Conservation (phyloP, 2,113 vertebrate species). For the Naja naja region DNA sequence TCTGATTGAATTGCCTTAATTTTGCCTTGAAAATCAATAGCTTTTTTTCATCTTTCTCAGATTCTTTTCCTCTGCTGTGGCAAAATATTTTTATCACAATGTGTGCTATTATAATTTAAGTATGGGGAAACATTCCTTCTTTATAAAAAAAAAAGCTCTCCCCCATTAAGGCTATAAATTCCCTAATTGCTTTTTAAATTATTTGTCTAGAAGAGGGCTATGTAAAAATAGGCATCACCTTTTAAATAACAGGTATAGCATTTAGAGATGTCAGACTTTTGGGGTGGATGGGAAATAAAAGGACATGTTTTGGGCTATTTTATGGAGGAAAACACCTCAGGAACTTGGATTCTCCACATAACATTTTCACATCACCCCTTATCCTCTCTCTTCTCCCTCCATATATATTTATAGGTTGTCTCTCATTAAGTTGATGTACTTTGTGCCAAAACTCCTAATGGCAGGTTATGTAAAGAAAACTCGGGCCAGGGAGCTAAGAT, state of each 20-base stretch:
- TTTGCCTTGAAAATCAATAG: conserved; percentile 47
- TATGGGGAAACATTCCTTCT: conserved; percentile 18
- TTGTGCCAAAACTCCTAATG: background rate
- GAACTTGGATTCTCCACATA: background rate
- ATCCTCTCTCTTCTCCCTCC: background rate
- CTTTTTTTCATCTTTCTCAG: conserved; percentile 61
- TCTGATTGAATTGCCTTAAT: conserved; percentile 80
- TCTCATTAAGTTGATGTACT: background rate
- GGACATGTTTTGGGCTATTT: conserved; percentile 13
- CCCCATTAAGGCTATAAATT: background rate
- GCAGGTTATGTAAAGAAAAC: background rate
- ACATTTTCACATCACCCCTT: background rate
- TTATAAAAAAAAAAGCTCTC: conserved; percentile 18
- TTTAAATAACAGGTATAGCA: conserved; percentile 26
- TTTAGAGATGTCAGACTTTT: background rate
- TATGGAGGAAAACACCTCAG: background rate
- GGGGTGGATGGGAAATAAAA: background rate
- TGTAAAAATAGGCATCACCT: background rate
- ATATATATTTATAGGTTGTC: background rate
- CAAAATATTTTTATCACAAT: conserved; percentile 40
- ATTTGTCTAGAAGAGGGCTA: background rate
- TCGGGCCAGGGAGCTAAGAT: background rate
- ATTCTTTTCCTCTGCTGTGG: conserved; percentile 50
- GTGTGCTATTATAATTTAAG: conserved; percentile 35
- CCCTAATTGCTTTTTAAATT: conserved; percentile 40